Evolutionary conservation across 2,888 invertebrate genomes (phyloP), one percentile per base, ranked within the genome.

Genomic region (Troides aeacus): DNA sequence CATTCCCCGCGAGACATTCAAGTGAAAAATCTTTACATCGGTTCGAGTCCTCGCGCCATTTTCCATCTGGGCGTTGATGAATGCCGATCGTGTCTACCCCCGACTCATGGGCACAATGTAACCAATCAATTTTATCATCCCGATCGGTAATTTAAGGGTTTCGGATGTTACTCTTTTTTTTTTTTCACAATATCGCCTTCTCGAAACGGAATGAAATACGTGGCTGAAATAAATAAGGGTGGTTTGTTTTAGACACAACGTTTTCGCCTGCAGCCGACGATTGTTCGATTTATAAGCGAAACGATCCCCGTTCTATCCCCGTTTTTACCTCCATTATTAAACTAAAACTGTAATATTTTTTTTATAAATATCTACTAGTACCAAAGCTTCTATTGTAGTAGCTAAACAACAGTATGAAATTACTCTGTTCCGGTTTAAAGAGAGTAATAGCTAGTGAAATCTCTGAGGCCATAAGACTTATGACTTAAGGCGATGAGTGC

Each of bases 81-180:
- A 67, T 62, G 23, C 10, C 62, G 57, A 7, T 23, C 56, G 62
- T 53, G 42, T 62, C 62, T 62, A 56, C 42, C 56, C 56, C 50
- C n/a, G 56, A 30, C 64, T 50, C 24, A 36, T 36, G 39, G 39
- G 60, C 59, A 17, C 69, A 39, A 60, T 64, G 56, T 64, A 64
- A 30, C 50, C 64, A 62, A 68, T 68, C 58, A 62, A 68, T 64
- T 66, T 59, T 36, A 59, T 60, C 50, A 64, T 59, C 39, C 46
- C 36, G 23, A 57, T 57, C 42, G 67, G 57, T 67, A 67, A 57
- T 53, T 56, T 62, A 46, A 67, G 23, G 57, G 15, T 23, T 17
- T n/a, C 23, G 57, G 36, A 21, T 30, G 24, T 21, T 60, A 23
- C 50, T 30, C 24, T 66, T 66, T 15, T 46, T 66, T 15, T 46